A percentile compares a stretch with the other conserved stretches of the same genome.
phyloP scores from a whole-genome alignment of 2,113 vertebrate genomes.

The Tor tambroides region DNA sequence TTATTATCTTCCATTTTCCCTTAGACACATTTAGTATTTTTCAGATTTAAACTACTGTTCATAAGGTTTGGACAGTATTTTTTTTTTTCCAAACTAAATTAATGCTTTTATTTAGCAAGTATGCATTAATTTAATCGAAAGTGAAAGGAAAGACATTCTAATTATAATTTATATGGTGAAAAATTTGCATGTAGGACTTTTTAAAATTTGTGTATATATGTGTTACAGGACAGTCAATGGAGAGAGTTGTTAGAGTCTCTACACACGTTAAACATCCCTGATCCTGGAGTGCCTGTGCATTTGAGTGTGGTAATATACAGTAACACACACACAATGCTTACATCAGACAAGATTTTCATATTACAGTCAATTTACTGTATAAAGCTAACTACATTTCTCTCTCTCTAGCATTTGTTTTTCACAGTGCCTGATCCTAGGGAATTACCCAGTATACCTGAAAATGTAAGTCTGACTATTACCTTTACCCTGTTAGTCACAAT shows the following conservation, averaged over 20 bases:
- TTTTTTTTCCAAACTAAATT: neutral
- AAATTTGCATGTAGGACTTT: neutral
- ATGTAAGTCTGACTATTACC: slow-evolving; percentile 81
- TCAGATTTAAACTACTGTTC: too few relatives aligned
- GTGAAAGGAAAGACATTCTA: too few relatives aligned
- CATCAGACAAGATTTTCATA: neutral
- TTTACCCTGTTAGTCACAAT: neutral
- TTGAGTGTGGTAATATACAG: slow-evolving; percentile 85
- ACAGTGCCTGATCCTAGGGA: slow-evolving; percentile 91
- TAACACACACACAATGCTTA: neutral
- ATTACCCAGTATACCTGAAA: slow-evolving; percentile 97
- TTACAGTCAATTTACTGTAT: neutral
- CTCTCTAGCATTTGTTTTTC: slow-evolving; percentile 90
- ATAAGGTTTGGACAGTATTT: too few relatives aligned
- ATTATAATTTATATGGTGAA: neutral
- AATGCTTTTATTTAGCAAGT: neutral
- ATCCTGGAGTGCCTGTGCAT: slow-evolving; percentile 87
- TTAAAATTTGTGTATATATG: neutral
- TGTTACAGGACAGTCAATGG: slow-evolving; percentile 86
- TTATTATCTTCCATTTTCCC: too few relatives aligned
- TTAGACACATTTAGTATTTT: too few relatives aligned
- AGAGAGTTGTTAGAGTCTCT: slow-evolving; percentile 89
- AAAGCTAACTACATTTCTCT: neutral
- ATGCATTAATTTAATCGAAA: neutral
- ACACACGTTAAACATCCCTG: slow-evolving; percentile 85